Evolutionary conservation across 1,140 invertebrate species (phyloP), one percentile per base, ranked within the genome.

Genomic region (Battus philenor): DNA sequence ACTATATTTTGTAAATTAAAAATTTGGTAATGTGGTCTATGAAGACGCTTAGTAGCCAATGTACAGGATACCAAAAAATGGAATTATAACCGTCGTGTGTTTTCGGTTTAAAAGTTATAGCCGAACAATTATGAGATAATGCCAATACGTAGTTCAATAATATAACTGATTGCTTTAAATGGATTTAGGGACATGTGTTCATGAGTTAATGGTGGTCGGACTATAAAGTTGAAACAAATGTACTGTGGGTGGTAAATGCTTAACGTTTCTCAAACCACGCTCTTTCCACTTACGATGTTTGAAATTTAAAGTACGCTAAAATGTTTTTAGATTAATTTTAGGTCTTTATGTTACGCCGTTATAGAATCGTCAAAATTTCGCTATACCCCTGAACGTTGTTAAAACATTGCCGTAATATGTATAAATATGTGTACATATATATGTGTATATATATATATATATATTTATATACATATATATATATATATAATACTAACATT

Each of bases 151-250:
- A 54, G 44, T 57, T 49, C 36, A 39, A 65, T 68, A 65, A 74
- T 76, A 59, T 62, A 55, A 31, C 56, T 67, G 57, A 71, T 68
- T 71, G 61, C 63, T 55, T 68, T 66, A 77, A 80, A 77, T 77
- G 71, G 71, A 76, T 69, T 69, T 64, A 56, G 64, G 71, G 63
- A 63, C 54, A 59, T 61, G 52, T 68, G 69, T 70, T 56, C 59
- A 58, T 69, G n/a, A n/a, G 60, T 74, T 72, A 70, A 73, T 71
- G 73, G 67, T 66, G 64, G 62, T 56, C 61, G 59, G 36, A 6
- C 36, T 39, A 69, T 79, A 73, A 75, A 78, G 61, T 30, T 32
- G 4, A 4, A 10, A 30, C 2, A 30, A 11, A 10, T 38, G 47
- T 47, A 27, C 52, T 50, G 49, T 33, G 52, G 44, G 55, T 26